Conservation (phyloP, 1,140 invertebrate genomes). For the Penaeus vannamei region DNA sequence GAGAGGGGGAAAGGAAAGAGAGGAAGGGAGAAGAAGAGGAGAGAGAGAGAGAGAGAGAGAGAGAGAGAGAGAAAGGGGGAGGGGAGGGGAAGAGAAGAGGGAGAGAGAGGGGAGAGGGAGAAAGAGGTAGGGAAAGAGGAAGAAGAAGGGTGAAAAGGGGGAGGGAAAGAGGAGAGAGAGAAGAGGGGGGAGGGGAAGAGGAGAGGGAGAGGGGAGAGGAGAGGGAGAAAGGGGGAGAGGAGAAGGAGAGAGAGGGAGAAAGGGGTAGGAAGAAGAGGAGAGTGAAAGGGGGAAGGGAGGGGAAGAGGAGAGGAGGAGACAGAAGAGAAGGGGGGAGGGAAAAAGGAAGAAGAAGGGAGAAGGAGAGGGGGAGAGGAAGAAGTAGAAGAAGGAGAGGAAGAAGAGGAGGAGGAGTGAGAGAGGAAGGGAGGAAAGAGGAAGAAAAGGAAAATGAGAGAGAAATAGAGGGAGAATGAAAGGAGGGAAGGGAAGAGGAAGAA, state of each 20-base stretch:
- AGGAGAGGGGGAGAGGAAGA: not conserved
- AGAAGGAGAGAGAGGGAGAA: not conserved
- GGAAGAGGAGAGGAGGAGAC: not conserved
- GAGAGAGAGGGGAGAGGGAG: not conserved
- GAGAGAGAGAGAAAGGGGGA: no score
- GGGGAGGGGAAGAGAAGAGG: not conserved
- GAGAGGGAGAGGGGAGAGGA: not conserved
- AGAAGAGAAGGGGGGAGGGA: not conserved
- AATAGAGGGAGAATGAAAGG: no score
- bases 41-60: no score
- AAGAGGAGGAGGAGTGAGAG: not conserved
- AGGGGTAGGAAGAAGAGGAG: not conserved
- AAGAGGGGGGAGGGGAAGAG: not conserved
- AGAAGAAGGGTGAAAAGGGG: not conserved
- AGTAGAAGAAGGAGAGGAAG: not conserved
- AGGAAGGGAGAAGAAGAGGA: not conserved
- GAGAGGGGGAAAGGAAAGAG: not conserved
- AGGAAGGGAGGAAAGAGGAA: not conserved
- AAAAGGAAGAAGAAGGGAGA: not conserved
- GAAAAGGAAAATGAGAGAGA: not conserved
- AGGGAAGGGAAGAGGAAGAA: no score
- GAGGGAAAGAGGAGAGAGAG: not conserved
- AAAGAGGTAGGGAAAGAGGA: not conserved
- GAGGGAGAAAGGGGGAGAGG: not conserved
- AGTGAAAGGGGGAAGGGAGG: not conserved